Conservation (phyloP, 2,797 vertebrate genomes). For the Xyrichtys novacula region DNA sequence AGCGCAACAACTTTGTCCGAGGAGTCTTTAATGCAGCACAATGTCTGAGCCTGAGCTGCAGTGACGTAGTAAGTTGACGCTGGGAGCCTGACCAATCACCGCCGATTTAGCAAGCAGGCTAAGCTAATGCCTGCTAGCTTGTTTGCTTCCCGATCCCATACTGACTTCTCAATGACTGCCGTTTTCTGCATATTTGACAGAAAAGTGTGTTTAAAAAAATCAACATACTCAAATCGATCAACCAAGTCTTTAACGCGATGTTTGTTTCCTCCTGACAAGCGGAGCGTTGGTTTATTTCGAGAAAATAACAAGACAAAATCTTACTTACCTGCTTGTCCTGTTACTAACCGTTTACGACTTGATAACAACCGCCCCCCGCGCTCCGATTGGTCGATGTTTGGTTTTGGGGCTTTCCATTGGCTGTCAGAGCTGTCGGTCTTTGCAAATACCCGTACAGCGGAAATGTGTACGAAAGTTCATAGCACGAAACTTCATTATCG, state of each 20-base stretch:
- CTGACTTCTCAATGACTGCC: conserved; percentile 72
- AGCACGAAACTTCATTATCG: conserved; percentile 75
- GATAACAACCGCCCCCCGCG: conserved; percentile 58
- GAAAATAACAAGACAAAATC: conserved; percentile 76
- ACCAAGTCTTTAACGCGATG: not conserved
- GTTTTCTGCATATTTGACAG: conserved; percentile 46
- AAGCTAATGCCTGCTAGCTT: conserved; percentile 75
- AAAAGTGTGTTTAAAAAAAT: conserved; percentile 47
- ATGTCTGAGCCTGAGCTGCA: conserved; percentile 5
- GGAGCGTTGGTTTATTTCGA: conserved; percentile 37
- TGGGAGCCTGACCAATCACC: conserved; percentile 49
- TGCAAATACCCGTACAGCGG: conserved; percentile 80
- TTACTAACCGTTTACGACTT: conserved; percentile 78
- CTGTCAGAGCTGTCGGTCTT: conserved; percentile 38
- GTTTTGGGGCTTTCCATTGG: conserved; percentile 61
- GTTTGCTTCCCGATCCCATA: conserved; percentile 70
- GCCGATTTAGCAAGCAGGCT: conserved; percentile 58
- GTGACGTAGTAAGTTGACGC: conserved; percentile 27
- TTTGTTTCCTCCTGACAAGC: conserved; percentile 23
- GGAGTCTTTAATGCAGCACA: not conserved
- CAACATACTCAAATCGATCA: not conserved
- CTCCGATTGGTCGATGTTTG: conserved; percentile 66
- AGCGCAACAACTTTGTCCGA: not conserved
- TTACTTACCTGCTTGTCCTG: conserved; percentile 81
- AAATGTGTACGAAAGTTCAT: conserved; percentile 82